Percentiles rank a stretch among this genome's conserved stretches.
These are phyloP conservation scores for Fragum sueziense DNA, from an alignment of 2,888 invertebrate genomes.

Conservation along the genomic window DNA sequence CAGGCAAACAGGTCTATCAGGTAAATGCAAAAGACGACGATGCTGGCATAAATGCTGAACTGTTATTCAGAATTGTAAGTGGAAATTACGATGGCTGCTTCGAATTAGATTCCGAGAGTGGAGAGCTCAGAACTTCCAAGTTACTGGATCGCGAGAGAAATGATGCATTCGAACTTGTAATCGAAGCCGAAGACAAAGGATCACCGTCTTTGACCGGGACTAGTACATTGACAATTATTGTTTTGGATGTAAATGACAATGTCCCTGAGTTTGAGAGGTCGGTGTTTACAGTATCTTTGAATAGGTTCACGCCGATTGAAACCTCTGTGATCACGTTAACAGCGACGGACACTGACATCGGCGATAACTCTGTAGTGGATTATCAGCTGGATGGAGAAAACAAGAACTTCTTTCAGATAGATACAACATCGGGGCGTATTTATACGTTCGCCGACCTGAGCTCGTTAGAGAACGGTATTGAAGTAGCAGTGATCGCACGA, in stretches of 20 bases:
- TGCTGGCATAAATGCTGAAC: slow-evolving; percentile 59
- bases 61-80: slow-evolving; percentile 60
- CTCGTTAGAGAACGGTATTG: slow-evolving; percentile 31
- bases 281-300: slow-evolving; percentile 48
- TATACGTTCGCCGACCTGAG: slow-evolving; percentile 51
- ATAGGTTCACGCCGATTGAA: slow-evolving; percentile 44
- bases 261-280: slow-evolving; percentile 53
- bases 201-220: slow-evolving; percentile 51
- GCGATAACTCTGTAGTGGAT: slow-evolving; percentile 53
- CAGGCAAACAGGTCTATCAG: slow-evolving; percentile 47
- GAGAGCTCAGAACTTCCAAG: slow-evolving; percentile 56
- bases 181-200: slow-evolving; percentile 65
- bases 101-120: slow-evolving; percentile 57
- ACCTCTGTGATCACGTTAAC: slow-evolving; percentile 46
- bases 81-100: slow-evolving; percentile 59
- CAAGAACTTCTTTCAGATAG: slow-evolving; percentile 63
- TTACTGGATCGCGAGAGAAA: slow-evolving; percentile 65
- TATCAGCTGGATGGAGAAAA: slow-evolving; percentile 49
- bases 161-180: slow-evolving; percentile 37
- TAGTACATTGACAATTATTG: slow-evolving; percentile 54
- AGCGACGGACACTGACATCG: slow-evolving; percentile 64
- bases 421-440: slow-evolving; percentile 57
- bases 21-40: slow-evolving; percentile 67
- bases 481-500: slow-evolving; percentile 50
- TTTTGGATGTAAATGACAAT: slow-evolving; percentile 72